Percentiles rank a stretch among this genome's conserved stretches.
phyloP scores from a whole-genome alignment of 2,113 vertebrate genomes.

The Antechinus stuartii region DNA sequence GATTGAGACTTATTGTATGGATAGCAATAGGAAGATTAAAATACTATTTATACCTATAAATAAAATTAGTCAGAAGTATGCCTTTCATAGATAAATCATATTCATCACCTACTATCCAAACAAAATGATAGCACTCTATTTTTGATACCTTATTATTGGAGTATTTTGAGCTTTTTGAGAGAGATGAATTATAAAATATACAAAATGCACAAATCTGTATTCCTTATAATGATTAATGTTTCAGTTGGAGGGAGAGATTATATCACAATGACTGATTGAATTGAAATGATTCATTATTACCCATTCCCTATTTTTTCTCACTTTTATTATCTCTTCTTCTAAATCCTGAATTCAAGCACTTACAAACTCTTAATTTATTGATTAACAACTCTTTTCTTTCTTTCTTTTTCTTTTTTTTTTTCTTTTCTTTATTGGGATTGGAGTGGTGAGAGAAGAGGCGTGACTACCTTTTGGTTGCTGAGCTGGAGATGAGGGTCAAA shows the following conservation, averaged over 20 bases:
- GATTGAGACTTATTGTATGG: background rate
- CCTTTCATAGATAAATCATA: background rate
- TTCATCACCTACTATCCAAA: background rate
- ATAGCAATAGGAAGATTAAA: background rate
- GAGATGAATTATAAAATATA: background rate
- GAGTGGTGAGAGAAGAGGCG: background rate
- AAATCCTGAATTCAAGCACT: background rate
- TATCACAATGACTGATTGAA: background rate
- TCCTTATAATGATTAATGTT: background rate
- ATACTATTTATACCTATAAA: background rate
- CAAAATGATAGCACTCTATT: background rate
- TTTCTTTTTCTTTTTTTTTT: background rate
- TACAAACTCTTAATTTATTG: background rate
- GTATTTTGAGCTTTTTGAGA: background rate
- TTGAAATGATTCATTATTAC: background rate
- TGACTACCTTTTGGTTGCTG: background rate
- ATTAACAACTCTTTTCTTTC: background rate
- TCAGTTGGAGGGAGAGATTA: background rate
- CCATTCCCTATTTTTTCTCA: background rate
- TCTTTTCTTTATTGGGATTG: background rate
- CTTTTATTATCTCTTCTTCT: background rate
- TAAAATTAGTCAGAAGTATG: background rate
- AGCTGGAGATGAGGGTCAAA: background rate
- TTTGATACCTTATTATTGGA: background rate
- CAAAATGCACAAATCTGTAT: background rate